Evolutionary conservation across 2,797 vertebrate genomes (phyloP).

Genomic region (Dendrocincla fuliginosa): DNA sequence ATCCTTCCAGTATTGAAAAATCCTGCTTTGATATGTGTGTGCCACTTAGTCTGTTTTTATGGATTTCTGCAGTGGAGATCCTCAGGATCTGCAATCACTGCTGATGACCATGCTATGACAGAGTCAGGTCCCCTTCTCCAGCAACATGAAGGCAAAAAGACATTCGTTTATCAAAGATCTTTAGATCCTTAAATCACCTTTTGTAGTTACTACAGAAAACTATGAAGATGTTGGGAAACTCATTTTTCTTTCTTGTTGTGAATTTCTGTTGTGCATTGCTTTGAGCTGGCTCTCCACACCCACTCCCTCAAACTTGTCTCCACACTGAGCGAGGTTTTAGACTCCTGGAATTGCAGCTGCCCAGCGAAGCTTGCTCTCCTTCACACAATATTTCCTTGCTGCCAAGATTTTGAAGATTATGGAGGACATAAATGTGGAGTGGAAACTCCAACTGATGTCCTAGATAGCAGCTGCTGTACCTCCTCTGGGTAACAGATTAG

Average conservation of each 20-base stretch:
- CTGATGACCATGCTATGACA: neutral
- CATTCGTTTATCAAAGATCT: neutral
- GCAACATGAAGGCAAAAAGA: neutral
- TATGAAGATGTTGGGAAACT: neutral
- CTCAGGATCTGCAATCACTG: neutral
- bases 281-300: neutral
- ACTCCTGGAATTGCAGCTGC: neutral
- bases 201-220: neutral
- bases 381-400: neutral
- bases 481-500: neutral
- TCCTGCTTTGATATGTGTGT: neutral
- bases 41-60: neutral
- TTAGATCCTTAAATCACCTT: neutral
- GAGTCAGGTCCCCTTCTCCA: neutral
- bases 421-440: neutral
- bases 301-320: neutral
- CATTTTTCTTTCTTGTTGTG: neutral
- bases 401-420: neutral
- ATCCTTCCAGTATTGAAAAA: neutral
- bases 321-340: neutral
- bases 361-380: neutral
- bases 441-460: neutral
- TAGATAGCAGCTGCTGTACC: neutral
- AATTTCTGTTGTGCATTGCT: neutral
- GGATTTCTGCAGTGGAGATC: neutral